Evolutionary conservation across 2,113 vertebrate genomes (phyloP).

Genomic region (Sula dactylatra): DNA sequence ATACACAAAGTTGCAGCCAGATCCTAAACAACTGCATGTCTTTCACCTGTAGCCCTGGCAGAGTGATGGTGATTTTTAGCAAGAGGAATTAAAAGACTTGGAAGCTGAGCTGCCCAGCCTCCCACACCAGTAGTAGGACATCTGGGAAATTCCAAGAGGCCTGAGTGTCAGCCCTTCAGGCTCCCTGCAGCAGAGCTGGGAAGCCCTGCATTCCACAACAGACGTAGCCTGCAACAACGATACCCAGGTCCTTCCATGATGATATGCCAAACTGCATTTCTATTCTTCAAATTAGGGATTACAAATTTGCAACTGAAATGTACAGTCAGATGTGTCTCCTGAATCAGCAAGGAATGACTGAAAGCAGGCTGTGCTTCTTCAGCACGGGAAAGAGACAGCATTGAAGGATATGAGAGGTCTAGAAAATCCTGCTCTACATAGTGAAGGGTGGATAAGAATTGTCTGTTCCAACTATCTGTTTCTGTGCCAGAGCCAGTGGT

Average conservation of each 20-base stretch:
- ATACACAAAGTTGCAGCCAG: neutral
- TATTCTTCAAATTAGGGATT: neutral
- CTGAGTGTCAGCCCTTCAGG: neutral
- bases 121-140: neutral
- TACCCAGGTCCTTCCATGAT: neutral
- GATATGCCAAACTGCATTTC: neutral
- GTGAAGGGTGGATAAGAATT: neutral
- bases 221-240: neutral
- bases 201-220: neutral
- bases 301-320: neutral
- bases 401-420: neutral
- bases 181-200: neutral
- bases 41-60: neutral
- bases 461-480: neutral
- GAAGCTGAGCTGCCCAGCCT: neutral
- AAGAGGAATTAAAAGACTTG: neutral
- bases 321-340: neutral
- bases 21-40: neutral
- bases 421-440: neutral
- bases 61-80: neutral
- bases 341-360: neutral
- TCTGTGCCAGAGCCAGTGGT: neutral
- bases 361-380: neutral
- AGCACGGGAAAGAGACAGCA: neutral
- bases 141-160: neutral